These are phyloP conservation scores for Drosophila quinaria DNA, from an alignment of 2,888 invertebrate genomes.

Conservation along the genomic window DNA sequence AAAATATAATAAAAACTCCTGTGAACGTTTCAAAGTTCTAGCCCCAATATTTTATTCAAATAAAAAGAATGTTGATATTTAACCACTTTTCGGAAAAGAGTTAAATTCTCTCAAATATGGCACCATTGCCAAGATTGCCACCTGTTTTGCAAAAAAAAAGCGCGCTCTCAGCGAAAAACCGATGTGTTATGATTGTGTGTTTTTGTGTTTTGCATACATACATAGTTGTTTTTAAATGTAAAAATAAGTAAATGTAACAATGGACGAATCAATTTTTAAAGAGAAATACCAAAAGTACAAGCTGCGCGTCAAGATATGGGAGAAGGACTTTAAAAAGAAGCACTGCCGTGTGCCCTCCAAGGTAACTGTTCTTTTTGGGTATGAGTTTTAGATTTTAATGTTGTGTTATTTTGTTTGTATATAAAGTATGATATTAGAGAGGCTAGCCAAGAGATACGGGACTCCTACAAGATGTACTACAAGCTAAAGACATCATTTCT, in stretches of 20 bases:
- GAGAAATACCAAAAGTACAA: conserved; percentile 90
- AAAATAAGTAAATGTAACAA: conserved; percentile 36
- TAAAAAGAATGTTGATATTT: no score
- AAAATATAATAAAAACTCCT: no score
- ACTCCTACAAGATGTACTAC: conserved; percentile 94
- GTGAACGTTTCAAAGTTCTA: no score
- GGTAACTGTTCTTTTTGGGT: conserved; percentile 84
- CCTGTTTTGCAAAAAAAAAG: no score
- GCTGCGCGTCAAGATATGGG: conserved; percentile 93
- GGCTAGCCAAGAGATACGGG: conserved; percentile 90
- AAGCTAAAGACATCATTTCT: conserved; percentile 91
- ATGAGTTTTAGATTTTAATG: not conserved
- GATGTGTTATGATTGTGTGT: no score
- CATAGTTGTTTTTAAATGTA: conserved; percentile 35
- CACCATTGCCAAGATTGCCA: no score
- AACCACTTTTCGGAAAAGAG: no score
- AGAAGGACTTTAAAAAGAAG: conserved; percentile 91
- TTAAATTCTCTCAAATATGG: no score
- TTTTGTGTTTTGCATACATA: conserved; percentile 19
- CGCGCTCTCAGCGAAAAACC: no score
- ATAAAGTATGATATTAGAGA: conserved; percentile 92
- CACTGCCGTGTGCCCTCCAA: conserved; percentile 93
- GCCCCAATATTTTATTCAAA: no score
- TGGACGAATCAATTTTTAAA: conserved; percentile 86
- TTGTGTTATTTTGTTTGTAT: conserved; percentile 12